Conservation (phyloP, 2,797 vertebrate species). For the Potorous gilbertii region DNA sequence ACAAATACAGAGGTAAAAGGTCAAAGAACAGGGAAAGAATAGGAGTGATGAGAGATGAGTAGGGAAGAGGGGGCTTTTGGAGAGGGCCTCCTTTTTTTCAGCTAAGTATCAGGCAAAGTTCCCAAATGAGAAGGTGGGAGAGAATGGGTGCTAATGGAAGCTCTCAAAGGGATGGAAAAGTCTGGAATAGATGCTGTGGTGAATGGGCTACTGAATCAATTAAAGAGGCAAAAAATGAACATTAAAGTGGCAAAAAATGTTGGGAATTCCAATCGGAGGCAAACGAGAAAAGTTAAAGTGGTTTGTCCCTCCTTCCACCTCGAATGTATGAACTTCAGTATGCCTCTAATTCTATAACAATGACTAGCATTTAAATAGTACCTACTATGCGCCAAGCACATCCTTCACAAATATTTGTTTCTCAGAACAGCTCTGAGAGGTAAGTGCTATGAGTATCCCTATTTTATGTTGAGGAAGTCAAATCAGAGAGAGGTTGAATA, state of each 20-base stretch:
- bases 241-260: not conserved
- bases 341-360: not conserved
- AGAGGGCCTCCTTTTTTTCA: not conserved
- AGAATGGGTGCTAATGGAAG: not conserved
- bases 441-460: not conserved
- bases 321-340: not conserved
- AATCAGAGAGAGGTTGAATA: not conserved
- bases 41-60: not conserved
- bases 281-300: not conserved
- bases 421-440: not conserved
- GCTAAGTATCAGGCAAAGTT: not conserved
- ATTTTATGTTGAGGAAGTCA: not conserved
- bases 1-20: not conserved
- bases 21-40: not conserved
- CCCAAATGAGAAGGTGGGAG: not conserved
- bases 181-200: not conserved
- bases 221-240: not conserved
- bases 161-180: not conserved
- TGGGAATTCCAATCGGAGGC: not conserved
- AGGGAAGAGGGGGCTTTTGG: not conserved
- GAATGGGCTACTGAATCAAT: not conserved
- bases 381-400: not conserved
- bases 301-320: not conserved
- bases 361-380: not conserved
- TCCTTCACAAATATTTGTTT: not conserved